phyloP scores from a whole-genome alignment of 2,113 vertebrate species.

The Parotia lawesii region DNA sequence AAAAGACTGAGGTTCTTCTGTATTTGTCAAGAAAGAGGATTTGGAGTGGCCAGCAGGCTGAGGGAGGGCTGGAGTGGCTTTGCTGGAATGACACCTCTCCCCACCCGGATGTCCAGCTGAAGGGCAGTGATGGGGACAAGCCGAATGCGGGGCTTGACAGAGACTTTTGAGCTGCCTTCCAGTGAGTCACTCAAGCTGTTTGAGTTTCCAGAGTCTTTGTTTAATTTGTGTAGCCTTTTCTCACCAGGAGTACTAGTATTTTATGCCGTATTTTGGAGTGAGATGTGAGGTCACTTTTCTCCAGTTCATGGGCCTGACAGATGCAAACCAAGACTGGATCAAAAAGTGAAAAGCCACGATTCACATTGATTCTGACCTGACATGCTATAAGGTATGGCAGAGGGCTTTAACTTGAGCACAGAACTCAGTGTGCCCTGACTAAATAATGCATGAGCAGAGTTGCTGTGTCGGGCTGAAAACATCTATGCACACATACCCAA shows the following conservation, averaged over 20 bases:
- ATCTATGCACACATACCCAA: background rate
- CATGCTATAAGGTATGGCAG: fast-evolving
- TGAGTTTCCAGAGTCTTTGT: background rate
- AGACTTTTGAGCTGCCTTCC: background rate
- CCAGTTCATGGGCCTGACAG: background rate
- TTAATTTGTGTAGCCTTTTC: background rate
- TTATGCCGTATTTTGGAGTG: background rate
- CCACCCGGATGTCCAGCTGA: background rate
- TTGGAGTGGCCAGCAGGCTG: background rate
- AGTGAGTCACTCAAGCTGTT: background rate
- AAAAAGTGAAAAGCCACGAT: background rate
- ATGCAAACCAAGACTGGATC: background rate
- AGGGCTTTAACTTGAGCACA: background rate
- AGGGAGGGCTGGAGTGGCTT: background rate
- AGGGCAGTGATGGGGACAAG: background rate
- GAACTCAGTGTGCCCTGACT: background rate
- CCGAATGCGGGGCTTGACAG: background rate
- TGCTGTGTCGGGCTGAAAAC: background rate
- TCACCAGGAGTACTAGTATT: background rate
- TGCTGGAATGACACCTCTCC: background rate
- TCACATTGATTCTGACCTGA: background rate
- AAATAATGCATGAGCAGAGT: background rate
- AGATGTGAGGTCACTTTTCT: background rate
- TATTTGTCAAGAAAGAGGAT: background rate
- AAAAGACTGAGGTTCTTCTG: background rate